Percentiles rank a stretch among this genome's conserved stretches.
Conservation (phyloP, 2,797 vertebrate genomes). For the Lagorchestes hirsutus region DNA sequence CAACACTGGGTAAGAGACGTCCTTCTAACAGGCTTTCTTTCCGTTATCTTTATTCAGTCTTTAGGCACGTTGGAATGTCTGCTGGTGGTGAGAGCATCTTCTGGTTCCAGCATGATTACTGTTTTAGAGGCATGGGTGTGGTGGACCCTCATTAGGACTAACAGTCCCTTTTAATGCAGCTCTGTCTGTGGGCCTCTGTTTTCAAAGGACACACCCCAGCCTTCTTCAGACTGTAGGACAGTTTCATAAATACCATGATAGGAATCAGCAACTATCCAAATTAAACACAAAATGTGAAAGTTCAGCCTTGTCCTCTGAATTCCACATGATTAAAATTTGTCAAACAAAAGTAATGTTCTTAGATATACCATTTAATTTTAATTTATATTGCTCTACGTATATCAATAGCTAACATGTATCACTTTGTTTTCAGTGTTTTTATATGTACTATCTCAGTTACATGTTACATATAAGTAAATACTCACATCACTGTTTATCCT, state of each 20-base stretch:
- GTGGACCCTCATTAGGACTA: neutral
- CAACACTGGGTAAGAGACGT: constrained; percentile 89
- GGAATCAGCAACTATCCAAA: constrained; percentile 28
- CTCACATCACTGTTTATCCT: neutral
- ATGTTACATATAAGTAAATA: neutral
- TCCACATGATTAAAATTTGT: neutral
- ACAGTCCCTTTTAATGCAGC: neutral
- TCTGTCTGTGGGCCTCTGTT: neutral
- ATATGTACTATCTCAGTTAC: neutral
- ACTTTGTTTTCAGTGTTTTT: neutral
- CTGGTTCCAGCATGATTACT: neutral
- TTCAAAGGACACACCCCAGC: neutral
- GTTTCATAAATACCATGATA: constrained; percentile 47
- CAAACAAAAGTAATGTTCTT: neutral
- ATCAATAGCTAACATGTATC: neutral
- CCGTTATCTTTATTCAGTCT: neutral
- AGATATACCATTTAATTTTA: neutral
- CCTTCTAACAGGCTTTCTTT: neutral
- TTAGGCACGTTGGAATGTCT: too few species aligned
- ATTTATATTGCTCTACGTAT: neutral
- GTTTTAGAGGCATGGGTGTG: neutral
- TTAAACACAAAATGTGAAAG: constrained; percentile 29
- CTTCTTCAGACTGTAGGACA: neutral
- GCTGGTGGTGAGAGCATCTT: neutral
- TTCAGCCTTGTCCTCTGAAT: neutral